These are phyloP conservation scores for Centropus bengalensis DNA, from an alignment of 2,113 vertebrate genomes.

Conservation along the genomic window DNA sequence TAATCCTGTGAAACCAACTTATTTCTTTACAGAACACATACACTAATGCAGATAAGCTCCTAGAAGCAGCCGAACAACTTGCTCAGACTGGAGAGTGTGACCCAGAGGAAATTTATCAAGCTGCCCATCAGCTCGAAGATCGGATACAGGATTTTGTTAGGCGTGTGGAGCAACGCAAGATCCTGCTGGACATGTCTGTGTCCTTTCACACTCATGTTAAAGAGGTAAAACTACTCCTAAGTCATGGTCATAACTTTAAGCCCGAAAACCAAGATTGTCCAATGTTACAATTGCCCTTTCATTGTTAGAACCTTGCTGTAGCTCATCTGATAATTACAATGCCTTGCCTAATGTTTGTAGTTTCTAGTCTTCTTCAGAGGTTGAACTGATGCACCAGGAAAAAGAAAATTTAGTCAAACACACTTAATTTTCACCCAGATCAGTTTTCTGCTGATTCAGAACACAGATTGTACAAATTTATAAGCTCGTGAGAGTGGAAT, in stretches of 20 bases:
- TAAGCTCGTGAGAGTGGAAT: background rate
- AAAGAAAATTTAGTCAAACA: background rate
- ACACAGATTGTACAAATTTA: fast-evolving
- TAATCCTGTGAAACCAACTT: background rate
- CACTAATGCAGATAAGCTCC: constrained; percentile 94
- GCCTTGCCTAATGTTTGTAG: background rate
- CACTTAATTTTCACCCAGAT: background rate
- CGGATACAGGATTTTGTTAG: constrained; percentile 97
- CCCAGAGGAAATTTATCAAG: constrained; percentile 97
- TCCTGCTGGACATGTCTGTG: constrained; percentile 97
- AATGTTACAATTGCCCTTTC: background rate
- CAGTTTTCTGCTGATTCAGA: background rate
- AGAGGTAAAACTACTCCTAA: constrained; percentile 80
- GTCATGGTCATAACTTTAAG: background rate
- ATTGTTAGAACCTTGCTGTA: background rate
- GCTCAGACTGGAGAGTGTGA: constrained; percentile 98
- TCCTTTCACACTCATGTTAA: constrained; percentile 97
- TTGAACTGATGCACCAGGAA: background rate
- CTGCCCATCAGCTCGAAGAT: constrained; percentile 95
- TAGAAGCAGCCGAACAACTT: constrained; percentile 96
- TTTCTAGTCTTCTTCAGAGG: background rate
- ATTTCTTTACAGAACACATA: constrained; percentile 88
- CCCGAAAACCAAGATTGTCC: fast-evolving
- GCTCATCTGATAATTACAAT: background rate
- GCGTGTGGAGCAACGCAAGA: constrained; percentile 96